Conservation (phyloP, 2,113 vertebrate species). For the Labeo rohita region DNA sequence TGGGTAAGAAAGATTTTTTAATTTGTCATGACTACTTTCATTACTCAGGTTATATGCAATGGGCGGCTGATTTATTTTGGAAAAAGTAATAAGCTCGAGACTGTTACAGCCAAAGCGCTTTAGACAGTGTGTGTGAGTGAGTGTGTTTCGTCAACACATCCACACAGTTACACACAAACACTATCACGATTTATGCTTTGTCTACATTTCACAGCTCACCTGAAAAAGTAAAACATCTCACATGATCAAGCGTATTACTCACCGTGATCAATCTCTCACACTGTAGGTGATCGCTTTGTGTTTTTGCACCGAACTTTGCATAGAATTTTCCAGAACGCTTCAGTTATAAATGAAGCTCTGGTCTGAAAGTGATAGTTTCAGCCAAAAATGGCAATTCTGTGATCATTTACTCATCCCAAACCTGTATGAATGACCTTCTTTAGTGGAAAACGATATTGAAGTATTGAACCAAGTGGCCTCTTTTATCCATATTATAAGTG, state of each 20-base stretch:
- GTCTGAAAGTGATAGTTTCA: not conserved
- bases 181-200: not conserved
- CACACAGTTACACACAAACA: not conserved
- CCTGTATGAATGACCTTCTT: not conserved
- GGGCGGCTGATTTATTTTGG: slow-evolving; percentile 67
- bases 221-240: slow-evolving; percentile 29
- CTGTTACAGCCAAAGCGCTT: slow-evolving; percentile 40
- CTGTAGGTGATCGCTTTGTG: slow-evolving; percentile 34
- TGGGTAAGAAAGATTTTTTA: slow-evolving; percentile 44
- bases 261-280: slow-evolving; percentile 31
- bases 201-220: slow-evolving; percentile 16
- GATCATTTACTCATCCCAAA: not conserved
- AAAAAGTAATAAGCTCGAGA: slow-evolving; percentile 53
- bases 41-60: slow-evolving; percentile 76
- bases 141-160: not conserved
- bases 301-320: slow-evolving; percentile 9
- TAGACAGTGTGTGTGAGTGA: slow-evolving; percentile 13
- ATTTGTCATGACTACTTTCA: slow-evolving; percentile 66
- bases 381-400: not conserved
- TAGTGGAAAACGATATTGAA: not conserved
- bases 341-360: not conserved
- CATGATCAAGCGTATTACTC: slow-evolving; percentile 35
- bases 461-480: not conserved
- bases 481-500: not conserved
- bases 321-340: slow-evolving; percentile 12